These are phyloP conservation scores for Adelges cooleyi DNA, from an alignment of 1,140 invertebrate genomes.

Conservation along the genomic window DNA sequence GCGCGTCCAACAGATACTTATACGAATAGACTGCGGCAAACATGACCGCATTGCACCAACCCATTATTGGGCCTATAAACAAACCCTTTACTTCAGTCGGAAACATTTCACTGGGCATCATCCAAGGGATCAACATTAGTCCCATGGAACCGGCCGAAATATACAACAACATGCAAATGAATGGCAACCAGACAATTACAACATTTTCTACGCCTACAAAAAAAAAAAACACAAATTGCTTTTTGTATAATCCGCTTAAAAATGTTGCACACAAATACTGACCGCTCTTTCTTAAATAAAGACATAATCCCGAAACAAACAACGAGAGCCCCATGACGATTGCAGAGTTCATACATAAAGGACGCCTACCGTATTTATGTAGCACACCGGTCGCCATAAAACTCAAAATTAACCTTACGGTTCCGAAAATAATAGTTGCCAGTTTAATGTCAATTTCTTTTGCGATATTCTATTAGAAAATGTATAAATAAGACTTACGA, in stretches of 20 bases:
- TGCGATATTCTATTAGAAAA: conserved; percentile 39
- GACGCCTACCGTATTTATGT: conserved; percentile 41
- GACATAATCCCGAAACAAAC: conserved; percentile 42
- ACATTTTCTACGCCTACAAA: conserved; percentile 26
- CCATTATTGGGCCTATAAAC: conserved; percentile 40
- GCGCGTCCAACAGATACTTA: conserved; percentile 37
- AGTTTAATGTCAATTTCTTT: conserved; percentile 41
- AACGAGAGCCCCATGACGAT: conserved; percentile 45
- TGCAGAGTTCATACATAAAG: conserved; percentile 42
- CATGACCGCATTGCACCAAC: conserved; percentile 45
- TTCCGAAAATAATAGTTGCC: conserved; percentile 49
- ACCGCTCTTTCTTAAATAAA: background rate
- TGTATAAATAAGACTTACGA: background rate
- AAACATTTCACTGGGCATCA: conserved; percentile 50
- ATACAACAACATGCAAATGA: conserved; percentile 43
- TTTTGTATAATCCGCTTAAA: too few species aligned
- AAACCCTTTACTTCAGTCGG: conserved; percentile 48
- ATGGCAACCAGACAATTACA: conserved; percentile 35
- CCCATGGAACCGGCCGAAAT: conserved; percentile 47
- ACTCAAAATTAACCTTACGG: conserved; percentile 50
- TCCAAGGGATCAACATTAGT: conserved; percentile 48
- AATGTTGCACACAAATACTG: too few species aligned
- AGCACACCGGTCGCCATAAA: conserved; percentile 45
- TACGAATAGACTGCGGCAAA: conserved; percentile 44
- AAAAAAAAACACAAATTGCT: background rate